Conservation (phyloP, 2,113 vertebrate species). For the Acrocephalus kingi region DNA sequence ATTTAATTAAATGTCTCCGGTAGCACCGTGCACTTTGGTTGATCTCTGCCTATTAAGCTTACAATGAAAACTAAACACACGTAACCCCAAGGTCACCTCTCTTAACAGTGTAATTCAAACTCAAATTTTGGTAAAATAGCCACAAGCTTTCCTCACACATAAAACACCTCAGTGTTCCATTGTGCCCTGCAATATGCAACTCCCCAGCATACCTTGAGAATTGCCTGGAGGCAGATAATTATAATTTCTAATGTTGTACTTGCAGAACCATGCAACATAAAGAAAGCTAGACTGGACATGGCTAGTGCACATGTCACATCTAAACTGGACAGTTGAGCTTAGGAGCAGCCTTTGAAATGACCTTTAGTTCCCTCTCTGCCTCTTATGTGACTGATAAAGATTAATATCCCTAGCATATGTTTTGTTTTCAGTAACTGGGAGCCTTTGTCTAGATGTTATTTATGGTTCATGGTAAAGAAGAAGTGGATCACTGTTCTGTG, state of each 20-base stretch:
- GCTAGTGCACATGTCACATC: background rate
- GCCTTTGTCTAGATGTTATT: background rate
- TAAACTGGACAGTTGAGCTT: background rate
- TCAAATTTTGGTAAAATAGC: conserved; percentile 14
- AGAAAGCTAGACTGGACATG: background rate
- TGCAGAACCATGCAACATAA: background rate
- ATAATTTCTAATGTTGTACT: conserved; percentile 12
- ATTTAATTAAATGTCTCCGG: conserved; percentile 46
- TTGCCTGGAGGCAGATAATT: conserved; percentile 5
- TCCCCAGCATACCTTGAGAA: background rate
- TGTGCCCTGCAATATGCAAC: background rate
- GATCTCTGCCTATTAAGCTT: conserved; percentile 47
- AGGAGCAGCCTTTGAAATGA: background rate
- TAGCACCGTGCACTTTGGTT: background rate
- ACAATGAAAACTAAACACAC: conserved; percentile 39
- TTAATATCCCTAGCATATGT: background rate
- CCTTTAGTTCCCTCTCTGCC: background rate
- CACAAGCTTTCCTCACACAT: background rate
- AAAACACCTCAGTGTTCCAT: background rate
- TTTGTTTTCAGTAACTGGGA: background rate
- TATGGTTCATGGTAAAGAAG: background rate
- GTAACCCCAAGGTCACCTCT: conserved; percentile 42
- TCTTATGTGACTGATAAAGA: background rate
- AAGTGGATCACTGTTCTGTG: background rate
- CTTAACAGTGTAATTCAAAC: background rate